Percentiles rank a stretch among this genome's conserved stretches.
These are phyloP conservation scores for Tetranychus truncatus DNA, from an alignment of 2,888 invertebrate species.

Conservation along the genomic window DNA sequence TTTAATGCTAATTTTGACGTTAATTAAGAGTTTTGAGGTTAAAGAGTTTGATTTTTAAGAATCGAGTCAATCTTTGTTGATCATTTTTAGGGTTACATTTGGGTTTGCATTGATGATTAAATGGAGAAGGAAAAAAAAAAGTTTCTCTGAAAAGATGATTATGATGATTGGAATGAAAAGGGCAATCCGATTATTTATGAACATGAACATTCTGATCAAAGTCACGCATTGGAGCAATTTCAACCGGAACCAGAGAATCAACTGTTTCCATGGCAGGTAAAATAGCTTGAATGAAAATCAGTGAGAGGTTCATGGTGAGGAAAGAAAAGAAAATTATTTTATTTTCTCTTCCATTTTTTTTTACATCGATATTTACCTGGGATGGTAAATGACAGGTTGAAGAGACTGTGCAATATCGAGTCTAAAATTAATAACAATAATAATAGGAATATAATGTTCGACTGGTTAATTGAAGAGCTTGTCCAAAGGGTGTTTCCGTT, in stretches of 20 bases:
- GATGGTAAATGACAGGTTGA: background rate
- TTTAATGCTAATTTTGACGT: no score
- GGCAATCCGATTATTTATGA: background rate
- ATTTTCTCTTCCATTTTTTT: background rate
- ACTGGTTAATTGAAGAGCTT: background rate
- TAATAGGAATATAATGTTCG: background rate
- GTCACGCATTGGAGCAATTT: background rate
- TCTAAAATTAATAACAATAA: background rate
- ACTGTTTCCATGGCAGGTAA: background rate
- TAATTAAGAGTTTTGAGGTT: no score
- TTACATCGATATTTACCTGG: background rate
- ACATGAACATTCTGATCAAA: background rate
- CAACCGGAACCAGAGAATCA: background rate
- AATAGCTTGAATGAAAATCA: background rate
- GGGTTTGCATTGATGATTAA: no score
- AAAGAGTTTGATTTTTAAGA: no score
- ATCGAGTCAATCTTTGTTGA: no score
- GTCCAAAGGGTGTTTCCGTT: background rate
- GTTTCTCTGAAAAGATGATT: background rate
- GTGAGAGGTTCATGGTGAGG: background rate
- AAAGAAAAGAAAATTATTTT: background rate
- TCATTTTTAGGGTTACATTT: no score
- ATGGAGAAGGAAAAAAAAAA: background rate
- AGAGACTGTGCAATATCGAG: background rate
- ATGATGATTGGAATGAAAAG: background rate